phyloP scores from a whole-genome alignment of 2,797 vertebrate species.

The Onychomys leucogaster region DNA sequence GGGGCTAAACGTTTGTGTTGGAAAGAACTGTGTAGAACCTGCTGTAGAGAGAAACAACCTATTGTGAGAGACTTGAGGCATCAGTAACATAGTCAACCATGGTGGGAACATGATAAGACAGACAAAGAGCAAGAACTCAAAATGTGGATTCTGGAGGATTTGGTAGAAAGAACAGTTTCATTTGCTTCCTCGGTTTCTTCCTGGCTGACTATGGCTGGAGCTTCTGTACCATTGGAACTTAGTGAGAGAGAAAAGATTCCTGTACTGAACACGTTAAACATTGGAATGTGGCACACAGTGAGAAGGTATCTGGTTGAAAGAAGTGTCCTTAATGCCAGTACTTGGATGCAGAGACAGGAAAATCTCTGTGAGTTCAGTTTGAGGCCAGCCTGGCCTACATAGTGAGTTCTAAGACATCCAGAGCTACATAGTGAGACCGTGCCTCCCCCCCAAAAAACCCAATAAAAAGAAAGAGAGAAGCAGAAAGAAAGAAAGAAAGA shows the following conservation, averaged over 20 bases:
- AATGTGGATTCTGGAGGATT: neutral
- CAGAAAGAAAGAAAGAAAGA: rapidly evolving
- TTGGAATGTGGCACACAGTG: no score
- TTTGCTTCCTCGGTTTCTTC: neutral
- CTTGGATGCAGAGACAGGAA: neutral
- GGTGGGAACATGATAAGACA: neutral
- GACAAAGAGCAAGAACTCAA: neutral
- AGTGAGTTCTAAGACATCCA: neutral
- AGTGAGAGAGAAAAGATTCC: neutral
- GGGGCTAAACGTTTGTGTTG: neutral
- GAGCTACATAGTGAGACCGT: neutral
- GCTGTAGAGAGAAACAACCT: neutral
- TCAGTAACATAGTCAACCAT: neutral
- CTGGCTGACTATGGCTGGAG: neutral
- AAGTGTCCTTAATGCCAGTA: neutral
- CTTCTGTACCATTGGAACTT: neutral
- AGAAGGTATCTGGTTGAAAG: neutral
- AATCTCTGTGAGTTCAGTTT: neutral
- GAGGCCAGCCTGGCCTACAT: neutral
- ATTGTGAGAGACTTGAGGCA: neutral
- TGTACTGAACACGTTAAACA: neutral
- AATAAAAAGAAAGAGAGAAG: neutral
- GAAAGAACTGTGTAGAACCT: neutral
- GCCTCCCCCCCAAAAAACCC: neutral
- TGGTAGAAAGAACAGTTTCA: neutral